A percentile compares a stretch with the other conserved stretches of the same genome.
Evolutionary conservation across 2,113 vertebrate species (phyloP).

Genomic region (Tylochromis polylepis): DNA sequence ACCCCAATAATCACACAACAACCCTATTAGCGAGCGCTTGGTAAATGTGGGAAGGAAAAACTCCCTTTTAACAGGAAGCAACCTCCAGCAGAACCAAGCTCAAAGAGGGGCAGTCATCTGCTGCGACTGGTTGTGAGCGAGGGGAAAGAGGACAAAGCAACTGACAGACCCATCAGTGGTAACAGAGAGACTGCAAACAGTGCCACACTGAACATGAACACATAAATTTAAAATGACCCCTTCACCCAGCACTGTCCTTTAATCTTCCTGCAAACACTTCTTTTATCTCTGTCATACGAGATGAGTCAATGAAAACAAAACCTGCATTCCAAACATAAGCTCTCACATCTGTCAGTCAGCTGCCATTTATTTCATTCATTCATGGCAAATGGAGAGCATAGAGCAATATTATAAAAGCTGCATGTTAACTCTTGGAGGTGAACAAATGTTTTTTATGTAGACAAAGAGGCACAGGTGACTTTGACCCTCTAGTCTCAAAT

Average conservation of each 20-base stretch:
- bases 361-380: background rate
- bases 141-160: background rate
- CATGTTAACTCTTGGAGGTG: background rate
- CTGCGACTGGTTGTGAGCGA: background rate
- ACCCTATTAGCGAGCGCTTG: background rate
- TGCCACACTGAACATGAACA: background rate
- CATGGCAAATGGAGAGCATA: background rate
- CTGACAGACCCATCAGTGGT: background rate
- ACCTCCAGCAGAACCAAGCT: background rate
- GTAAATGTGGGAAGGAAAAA: background rate
- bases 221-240: background rate
- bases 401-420: background rate
- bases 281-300: background rate
- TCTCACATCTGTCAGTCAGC: background rate
- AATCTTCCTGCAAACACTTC: background rate
- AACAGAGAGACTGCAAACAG: background rate
- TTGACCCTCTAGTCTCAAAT: constrained; percentile 32
- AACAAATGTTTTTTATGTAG: background rate
- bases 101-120: background rate
- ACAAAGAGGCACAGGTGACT: constrained; percentile 16
- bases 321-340: background rate
- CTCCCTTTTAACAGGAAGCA: background rate
- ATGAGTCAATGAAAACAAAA: background rate
- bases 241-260: background rate
- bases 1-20: background rate